Base-by-base conservation (phyloP, 2,797 vertebrate species). In the Poecilia gillii region DNA sequence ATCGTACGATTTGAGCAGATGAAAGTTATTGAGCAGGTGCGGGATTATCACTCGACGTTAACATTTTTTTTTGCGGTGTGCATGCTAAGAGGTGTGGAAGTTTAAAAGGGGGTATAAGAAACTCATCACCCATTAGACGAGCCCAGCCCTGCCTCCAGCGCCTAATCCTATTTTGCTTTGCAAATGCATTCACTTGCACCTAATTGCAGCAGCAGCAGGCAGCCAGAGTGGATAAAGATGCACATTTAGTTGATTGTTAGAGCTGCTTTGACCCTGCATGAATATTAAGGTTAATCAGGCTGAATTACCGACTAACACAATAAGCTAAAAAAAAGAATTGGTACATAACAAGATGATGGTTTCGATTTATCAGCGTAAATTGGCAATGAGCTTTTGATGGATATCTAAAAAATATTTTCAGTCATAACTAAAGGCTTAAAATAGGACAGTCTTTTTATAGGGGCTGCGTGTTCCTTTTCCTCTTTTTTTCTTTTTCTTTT, bases 111-210 rank as follows among this genome's bases (percentile, higher is more conserved):
- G 86, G 82, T 86, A 75, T 25, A 55, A 84, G 84, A 85, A 85
- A 80, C 85, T 86, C 88, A 86, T 89, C 87, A 87, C 73, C 78
- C 78, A 85, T 51, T 49, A 84, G 81, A 85, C 85, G 76, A 46
- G 78, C 73, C 45, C 64, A 7, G 55, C 72, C 80, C 80, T 79
- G 31, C 87, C 46, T 14, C 77, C 86, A 88, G 84, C 81, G 39
- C 81, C 81, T 93, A 90, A 93, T 92, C 91, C 90, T 79, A 76
- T 92, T 92, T 92, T 47, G 80, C 41, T 90, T 82, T 87, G 89
- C 85, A 90, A 92, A 93, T 89, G 84, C 81, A 91, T 93, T 90
- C 82, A 71, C 80, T 70, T 77, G 77, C 77, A 72, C 74, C 81
- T 89, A 92, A 93, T 90, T 90, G 81, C 81, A 68, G 73, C 74